phyloP scores from a whole-genome alignment of 2,888 invertebrate species.

The Nipponacmea schrenckii region DNA sequence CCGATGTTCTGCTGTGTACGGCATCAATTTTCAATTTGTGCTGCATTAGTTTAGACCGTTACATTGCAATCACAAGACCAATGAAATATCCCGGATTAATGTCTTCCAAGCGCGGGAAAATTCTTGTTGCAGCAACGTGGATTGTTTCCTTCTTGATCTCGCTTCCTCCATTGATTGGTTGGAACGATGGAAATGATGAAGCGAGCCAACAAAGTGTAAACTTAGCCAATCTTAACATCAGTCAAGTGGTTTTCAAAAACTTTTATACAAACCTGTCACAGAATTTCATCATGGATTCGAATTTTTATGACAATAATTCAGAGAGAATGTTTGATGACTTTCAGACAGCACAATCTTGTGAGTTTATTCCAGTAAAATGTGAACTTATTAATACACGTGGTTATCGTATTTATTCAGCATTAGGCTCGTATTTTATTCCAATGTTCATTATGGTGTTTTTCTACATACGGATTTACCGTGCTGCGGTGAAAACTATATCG shows the following conservation, averaged over 20 bases:
- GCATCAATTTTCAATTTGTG: constrained; percentile 96
- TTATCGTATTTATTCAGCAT: constrained; percentile 95
- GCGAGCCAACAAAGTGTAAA: not conserved
- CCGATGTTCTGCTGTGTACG: constrained; percentile 99
- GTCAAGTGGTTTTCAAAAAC: not conserved
- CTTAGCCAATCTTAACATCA: not conserved
- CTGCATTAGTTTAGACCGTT: constrained; percentile 88
- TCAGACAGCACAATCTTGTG: not conserved
- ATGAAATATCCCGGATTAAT: constrained; percentile 92
- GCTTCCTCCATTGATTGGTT: constrained; percentile 93
- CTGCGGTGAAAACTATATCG: constrained; percentile 74
- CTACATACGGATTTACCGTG: constrained; percentile 90
- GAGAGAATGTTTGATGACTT: not conserved
- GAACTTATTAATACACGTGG: constrained; percentile 72
- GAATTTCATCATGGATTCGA: not conserved
- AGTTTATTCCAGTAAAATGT: constrained; percentile 33
- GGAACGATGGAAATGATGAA: constrained; percentile 73
- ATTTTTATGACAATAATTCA: constrained; percentile 6
- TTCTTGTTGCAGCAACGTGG: constrained; percentile 92
- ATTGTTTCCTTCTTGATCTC: constrained; percentile 95
- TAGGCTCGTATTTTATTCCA: constrained; percentile 98
- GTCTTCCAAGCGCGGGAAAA: constrained; percentile 83
- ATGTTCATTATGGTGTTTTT: constrained; percentile 97
- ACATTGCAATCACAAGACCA: constrained; percentile 95
- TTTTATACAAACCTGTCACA: not conserved